phyloP scores from a whole-genome alignment of 2,888 invertebrate genomes.

The Drosophila atripex region DNA sequence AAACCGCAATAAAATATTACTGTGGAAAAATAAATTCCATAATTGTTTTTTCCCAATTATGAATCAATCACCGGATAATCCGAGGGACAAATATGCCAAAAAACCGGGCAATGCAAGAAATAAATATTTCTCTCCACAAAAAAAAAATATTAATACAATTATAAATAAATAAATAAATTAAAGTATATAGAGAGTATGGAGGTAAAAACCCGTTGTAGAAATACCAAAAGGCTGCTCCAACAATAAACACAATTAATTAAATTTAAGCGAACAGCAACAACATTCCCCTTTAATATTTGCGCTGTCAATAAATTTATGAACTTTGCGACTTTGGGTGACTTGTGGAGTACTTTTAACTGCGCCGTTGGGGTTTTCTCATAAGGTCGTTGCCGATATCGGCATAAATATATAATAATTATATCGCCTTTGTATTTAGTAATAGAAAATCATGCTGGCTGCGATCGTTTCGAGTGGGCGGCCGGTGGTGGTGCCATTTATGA shows the following conservation, averaged over 20 bases:
- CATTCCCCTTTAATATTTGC: conserved; percentile 58
- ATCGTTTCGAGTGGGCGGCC: conserved; percentile 10
- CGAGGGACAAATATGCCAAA: conserved; percentile 65
- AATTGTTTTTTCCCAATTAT: conserved; percentile 54
- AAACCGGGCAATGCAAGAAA: too few species aligned
- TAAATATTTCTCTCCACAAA: too few species aligned
- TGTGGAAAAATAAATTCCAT: conserved; percentile 20
- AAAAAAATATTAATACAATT: conserved; percentile 15
- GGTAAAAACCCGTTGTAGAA: conserved; percentile 58
- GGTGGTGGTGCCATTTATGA: conserved; percentile 30
- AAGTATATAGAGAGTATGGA: background rate
- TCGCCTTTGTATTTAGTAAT: conserved; percentile 43
- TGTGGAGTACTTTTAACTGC: conserved; percentile 61
- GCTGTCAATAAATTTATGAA: conserved; percentile 71
- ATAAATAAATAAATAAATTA: conserved; percentile 7
- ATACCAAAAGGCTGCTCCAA: conserved; percentile 44
- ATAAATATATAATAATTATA: conserved; percentile 7
- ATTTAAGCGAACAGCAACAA: conserved; percentile 53
- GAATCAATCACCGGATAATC: conserved; percentile 69
- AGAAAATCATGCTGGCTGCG: conserved; percentile 9
- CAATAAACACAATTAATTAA: conserved; percentile 71
- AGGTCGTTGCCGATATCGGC: conserved; percentile 39
- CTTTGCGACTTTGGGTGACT: conserved; percentile 54
- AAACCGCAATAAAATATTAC: background rate
- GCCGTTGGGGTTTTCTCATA: conserved; percentile 60